Evolutionary conservation across 2,797 vertebrate species (phyloP).

Genomic region (Remorina albescens): DNA sequence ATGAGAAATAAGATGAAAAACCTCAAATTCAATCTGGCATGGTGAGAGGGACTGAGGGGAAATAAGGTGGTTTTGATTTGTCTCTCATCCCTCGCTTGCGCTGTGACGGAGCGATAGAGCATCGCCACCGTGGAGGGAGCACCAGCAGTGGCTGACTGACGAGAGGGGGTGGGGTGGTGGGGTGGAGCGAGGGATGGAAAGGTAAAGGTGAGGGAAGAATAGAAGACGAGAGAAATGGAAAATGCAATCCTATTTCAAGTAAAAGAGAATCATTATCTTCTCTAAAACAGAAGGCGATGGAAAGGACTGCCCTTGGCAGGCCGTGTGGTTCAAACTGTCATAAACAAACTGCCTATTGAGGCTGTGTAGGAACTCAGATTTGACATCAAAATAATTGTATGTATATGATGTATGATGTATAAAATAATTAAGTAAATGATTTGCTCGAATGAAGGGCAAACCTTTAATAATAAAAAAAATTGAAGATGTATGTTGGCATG

Average conservation of each 20-base stretch:
- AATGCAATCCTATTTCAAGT: conserved; percentile 82
- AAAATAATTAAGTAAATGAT: conserved; percentile 24
- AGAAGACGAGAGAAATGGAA: conserved; percentile 66
- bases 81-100: conserved; percentile 75
- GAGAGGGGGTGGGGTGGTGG: conserved; percentile 36
- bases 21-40: conserved; percentile 83
- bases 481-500: background rate
- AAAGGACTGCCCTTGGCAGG: conserved; percentile 69
- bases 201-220: conserved; percentile 71
- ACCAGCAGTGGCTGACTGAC: conserved; percentile 43
- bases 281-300: conserved; percentile 70
- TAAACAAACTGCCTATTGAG: conserved; percentile 34
- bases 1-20: conserved; percentile 83
- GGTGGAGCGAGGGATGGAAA: conserved; percentile 51
- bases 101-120: conserved; percentile 75
- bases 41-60: conserved; percentile 77
- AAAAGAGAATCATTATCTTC: conserved; percentile 80
- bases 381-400: conserved; percentile 40
- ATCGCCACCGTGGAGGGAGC: conserved; percentile 55
- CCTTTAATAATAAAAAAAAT: conserved; percentile 17
- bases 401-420: no score
- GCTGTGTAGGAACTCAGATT: conserved; percentile 6
- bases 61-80: conserved; percentile 82
- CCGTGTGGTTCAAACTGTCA: conserved; percentile 28
- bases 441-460: background rate